phyloP scores from a whole-genome alignment of 2,888 invertebrate species.

The Mactromeris polynyma region DNA sequence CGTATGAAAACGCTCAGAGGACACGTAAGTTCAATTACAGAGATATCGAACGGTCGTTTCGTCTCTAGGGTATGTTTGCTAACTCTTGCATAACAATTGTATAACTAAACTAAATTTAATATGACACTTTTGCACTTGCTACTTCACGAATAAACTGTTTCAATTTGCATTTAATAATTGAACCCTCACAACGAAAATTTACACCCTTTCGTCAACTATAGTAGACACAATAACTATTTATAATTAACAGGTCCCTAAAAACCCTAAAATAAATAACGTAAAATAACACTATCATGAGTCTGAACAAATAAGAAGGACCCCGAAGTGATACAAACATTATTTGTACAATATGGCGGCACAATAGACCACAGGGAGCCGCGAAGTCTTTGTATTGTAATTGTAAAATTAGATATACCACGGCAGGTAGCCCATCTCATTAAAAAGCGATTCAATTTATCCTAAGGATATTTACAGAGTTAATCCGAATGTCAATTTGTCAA shows the following conservation, averaged over 20 bases:
- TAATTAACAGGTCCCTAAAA: background rate
- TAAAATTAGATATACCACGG: background rate
- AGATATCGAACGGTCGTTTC: too few relatives aligned
- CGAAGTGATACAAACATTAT: background rate
- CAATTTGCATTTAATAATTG: background rate
- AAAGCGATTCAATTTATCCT: background rate
- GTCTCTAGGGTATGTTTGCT: too few relatives aligned
- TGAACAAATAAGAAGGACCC: background rate
- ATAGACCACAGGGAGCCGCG: background rate
- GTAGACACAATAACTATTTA: background rate
- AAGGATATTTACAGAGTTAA: background rate
- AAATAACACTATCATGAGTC: background rate
- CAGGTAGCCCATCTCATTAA: slow-evolving; percentile 2
- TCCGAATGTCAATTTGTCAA: slow-evolving; percentile 22
- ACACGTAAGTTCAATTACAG: too few relatives aligned
- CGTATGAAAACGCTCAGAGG: too few relatives aligned
- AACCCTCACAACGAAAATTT: background rate
- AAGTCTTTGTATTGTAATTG: background rate
- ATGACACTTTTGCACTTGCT: background rate
- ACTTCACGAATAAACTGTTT: background rate
- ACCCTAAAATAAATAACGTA: background rate
- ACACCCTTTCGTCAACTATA: background rate
- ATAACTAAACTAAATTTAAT: too few relatives aligned
- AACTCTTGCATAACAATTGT: too few relatives aligned
- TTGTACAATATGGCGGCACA: background rate